These are phyloP conservation scores for Eupeodes corollae DNA, from an alignment of 1,140 invertebrate genomes.

Conservation along the genomic window DNA sequence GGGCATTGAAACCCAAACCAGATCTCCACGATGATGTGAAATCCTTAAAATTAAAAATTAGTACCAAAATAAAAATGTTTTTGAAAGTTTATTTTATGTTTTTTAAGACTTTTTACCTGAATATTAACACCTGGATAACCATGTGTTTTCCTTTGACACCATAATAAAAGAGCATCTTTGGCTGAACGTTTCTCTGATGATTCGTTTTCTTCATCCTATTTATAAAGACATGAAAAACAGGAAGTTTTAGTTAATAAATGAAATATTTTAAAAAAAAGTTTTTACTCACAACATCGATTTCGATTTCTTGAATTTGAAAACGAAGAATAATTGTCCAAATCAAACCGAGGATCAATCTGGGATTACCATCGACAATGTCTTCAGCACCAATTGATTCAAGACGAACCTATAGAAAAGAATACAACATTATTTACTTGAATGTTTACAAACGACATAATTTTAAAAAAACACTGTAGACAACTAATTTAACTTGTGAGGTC, in stretches of 20 bases:
- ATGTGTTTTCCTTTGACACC: constrained; percentile 96
- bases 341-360: constrained; percentile 86
- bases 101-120: no score
- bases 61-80: constrained; percentile 3
- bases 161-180: constrained; percentile 94
- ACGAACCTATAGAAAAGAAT: constrained; percentile 53
- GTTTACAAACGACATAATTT: no score
- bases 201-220: constrained; percentile 89
- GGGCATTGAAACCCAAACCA: constrained; percentile 91
- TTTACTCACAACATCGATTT: constrained; percentile 84
- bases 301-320: constrained; percentile 97
- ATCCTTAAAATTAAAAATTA: no score
- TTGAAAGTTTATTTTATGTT: no score
- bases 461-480: no score
- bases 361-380: constrained; percentile 97
- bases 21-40: constrained; percentile 84
- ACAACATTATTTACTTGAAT: neutral
- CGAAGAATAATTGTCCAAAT: constrained; percentile 98
- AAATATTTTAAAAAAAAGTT: neutral
- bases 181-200: constrained; percentile 97
- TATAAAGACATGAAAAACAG: neutral
- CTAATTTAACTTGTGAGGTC: no score
- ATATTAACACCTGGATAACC: constrained; percentile 85
- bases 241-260: neutral
- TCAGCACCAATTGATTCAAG: constrained; percentile 97